Percentiles rank a stretch among this genome's conserved stretches.
Conservation (phyloP, 1,140 invertebrate genomes). For the Theocolax elegans region DNA sequence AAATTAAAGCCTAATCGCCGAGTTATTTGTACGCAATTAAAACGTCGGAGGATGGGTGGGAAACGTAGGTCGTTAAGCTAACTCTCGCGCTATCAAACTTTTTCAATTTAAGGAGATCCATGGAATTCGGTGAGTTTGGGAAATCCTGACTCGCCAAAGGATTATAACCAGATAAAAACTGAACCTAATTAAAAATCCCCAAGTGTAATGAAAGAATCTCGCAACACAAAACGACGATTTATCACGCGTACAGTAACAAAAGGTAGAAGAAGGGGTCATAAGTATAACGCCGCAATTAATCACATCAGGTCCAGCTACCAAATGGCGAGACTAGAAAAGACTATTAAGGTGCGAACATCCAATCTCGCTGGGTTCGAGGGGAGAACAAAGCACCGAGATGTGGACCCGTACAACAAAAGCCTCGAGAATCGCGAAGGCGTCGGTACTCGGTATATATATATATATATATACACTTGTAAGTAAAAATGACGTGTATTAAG, state of each 20-base stretch:
- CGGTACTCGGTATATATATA: too few species aligned
- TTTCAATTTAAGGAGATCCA: conserved; percentile 36
- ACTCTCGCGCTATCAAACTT: conserved; percentile 23
- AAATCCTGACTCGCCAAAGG: not conserved
- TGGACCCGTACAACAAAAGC: too few species aligned
- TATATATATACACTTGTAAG: too few species aligned
- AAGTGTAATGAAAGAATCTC: conserved; percentile 27
- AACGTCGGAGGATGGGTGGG: not conserved
- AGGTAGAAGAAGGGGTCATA: not conserved
- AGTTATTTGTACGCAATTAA: conserved; percentile 37
- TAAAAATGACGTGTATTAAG: too few species aligned
- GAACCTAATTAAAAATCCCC: conserved; percentile 31
- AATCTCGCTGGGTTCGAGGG: not conserved
- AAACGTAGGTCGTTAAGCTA: conserved; percentile 24
- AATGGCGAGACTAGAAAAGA: not conserved
- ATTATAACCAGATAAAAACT: conserved; percentile 21
- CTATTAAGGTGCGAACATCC: conserved; percentile 12
- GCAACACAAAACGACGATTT: conserved; percentile 23
- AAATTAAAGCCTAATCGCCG: conserved; percentile 31
- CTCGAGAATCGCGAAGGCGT: too few species aligned
- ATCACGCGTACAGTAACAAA: conserved; percentile 18
- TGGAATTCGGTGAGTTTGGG: not conserved
- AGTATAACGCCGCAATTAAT: conserved; percentile 30
- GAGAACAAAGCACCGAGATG: too few species aligned
- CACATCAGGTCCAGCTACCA: not conserved